These are phyloP conservation scores for Enteromius treurensis DNA, from an alignment of 2,797 vertebrate genomes.

Conservation along the genomic window DNA sequence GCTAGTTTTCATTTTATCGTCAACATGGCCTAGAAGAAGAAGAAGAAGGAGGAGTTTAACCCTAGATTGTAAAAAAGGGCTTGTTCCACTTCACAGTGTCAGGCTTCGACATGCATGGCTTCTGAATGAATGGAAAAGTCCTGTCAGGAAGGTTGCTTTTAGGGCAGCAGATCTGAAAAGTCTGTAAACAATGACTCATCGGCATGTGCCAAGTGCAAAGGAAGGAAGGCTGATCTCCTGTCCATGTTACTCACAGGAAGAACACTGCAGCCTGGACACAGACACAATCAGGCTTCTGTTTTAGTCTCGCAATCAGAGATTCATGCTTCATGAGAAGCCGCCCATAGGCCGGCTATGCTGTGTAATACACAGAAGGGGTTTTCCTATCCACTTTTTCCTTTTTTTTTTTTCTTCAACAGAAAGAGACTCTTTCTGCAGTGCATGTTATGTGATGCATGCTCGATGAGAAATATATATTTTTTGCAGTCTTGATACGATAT, in stretches of 20 bases:
- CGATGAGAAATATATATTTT: neutral
- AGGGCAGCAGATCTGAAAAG: slow-evolving; percentile 70
- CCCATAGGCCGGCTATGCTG: neutral
- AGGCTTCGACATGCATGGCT: slow-evolving; percentile 65
- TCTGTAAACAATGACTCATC: slow-evolving; percentile 81
- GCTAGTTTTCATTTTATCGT: slow-evolving; percentile 34
- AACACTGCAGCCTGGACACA: slow-evolving; percentile 73
- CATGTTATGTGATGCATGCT: neutral
- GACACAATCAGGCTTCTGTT: slow-evolving; percentile 87
- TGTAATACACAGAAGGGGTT: neutral
- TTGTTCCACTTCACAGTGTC: slow-evolving; percentile 51
- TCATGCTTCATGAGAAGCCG: neutral
- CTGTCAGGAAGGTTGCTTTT: slow-evolving; percentile 68
- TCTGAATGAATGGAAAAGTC: slow-evolving; percentile 75
- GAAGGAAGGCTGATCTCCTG: slow-evolving; percentile 71
- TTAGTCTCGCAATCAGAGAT: slow-evolving; percentile 57
- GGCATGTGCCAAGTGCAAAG: slow-evolving; percentile 60
- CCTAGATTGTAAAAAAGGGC: slow-evolving; percentile 18
- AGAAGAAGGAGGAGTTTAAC: slow-evolving; percentile 14
- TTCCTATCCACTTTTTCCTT: neutral
- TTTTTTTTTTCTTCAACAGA: neutral
- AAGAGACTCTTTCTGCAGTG: neutral
- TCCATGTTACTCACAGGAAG: slow-evolving; percentile 70
- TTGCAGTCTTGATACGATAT: neutral
- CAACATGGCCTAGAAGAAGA: slow-evolving; percentile 1